Evolutionary conservation across 2,797 vertebrate genomes (phyloP).

Genomic region (Lemur catta): DNA sequence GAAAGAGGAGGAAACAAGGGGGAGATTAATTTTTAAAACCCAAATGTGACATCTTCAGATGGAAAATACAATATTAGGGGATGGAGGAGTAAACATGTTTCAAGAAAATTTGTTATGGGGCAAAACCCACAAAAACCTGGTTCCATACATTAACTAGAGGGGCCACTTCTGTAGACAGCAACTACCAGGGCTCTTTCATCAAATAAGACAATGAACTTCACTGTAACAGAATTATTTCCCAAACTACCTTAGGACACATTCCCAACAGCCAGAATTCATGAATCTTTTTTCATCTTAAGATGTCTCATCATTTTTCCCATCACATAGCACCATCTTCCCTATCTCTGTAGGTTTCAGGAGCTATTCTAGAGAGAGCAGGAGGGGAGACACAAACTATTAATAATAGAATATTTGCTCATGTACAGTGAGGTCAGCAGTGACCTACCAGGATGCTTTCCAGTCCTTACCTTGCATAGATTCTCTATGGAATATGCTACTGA

Average conservation of each 20-base stretch:
- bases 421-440: background rate
- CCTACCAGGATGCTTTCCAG: background rate
- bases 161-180: background rate
- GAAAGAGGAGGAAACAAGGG: background rate
- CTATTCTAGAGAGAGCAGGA: background rate
- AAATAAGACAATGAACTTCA: background rate
- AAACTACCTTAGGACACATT: background rate
- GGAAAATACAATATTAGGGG: background rate
- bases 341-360: background rate
- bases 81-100: background rate
- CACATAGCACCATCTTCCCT: background rate
- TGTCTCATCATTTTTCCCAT: background rate
- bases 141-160: background rate
- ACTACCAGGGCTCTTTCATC: background rate
- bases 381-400: background rate
- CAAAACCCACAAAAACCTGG: background rate
- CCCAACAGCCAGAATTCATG: background rate
- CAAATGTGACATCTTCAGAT: conserved; percentile 10
- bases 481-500: background rate
- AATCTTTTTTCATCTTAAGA: background rate
- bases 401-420: background rate
- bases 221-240: background rate
- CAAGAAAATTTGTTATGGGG: background rate
- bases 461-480: background rate
- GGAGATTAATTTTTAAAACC: background rate